These are phyloP conservation scores for Hydrolagus colliei DNA, from an alignment of 2,797 vertebrate genomes.

Conservation along the genomic window DNA sequence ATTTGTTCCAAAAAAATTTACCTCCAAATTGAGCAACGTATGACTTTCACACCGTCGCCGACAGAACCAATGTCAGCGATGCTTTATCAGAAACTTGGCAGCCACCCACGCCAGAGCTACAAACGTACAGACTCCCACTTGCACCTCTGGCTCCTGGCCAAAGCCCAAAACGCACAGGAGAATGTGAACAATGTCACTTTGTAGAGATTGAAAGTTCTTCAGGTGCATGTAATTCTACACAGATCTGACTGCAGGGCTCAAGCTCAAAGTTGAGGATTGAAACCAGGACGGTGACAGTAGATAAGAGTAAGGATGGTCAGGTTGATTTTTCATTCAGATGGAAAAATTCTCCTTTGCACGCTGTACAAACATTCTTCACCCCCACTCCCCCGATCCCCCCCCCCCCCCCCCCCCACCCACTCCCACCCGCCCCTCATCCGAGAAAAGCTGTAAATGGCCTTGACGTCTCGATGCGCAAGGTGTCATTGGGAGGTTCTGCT, in stretches of 20 bases:
- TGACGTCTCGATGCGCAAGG: too few relatives aligned
- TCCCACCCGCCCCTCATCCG: too few relatives aligned
- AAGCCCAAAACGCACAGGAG: neutral
- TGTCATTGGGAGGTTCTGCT: too few relatives aligned
- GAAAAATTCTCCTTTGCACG: too few relatives aligned
- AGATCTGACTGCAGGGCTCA: neutral
- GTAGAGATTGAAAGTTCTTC: neutral
- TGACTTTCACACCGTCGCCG: neutral
- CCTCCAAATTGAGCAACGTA: neutral
- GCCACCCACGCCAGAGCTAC: neutral
- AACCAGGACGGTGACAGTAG: too few relatives aligned
- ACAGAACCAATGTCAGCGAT: neutral
- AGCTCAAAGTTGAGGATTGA: too few relatives aligned
- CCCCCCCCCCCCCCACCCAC: too few relatives aligned
- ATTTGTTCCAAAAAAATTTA: neutral
- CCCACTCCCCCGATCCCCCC: too few relatives aligned
- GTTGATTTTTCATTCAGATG: too few relatives aligned
- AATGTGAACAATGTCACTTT: constrained; percentile 6
- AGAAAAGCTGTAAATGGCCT: too few relatives aligned
- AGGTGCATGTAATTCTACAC: constrained; percentile 12
- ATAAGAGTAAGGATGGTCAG: too few relatives aligned
- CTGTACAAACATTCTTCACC: too few relatives aligned
- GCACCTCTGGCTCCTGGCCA: neutral
- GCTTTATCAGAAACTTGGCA: neutral
- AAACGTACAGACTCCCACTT: neutral